Evolutionary conservation across 1,140 invertebrate genomes (phyloP).

Genomic region (Helicoverpa armigera): DNA sequence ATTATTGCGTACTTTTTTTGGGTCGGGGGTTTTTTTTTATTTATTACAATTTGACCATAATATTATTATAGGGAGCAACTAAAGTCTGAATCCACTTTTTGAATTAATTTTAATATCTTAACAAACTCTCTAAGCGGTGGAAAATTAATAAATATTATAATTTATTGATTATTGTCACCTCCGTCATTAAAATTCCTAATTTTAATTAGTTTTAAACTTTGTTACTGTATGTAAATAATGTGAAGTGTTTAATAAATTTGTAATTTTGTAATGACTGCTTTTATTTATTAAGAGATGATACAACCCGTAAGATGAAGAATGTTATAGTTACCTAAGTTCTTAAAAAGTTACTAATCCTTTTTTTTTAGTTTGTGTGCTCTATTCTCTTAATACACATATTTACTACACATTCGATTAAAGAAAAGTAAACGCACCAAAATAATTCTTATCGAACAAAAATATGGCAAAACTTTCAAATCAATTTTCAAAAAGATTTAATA

Average conservation of each 20-base stretch:
- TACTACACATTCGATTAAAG: background rate
- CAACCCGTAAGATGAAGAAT: too few species aligned
- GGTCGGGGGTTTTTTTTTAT: too few species aligned
- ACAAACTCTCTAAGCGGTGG: background rate
- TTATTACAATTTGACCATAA: too few species aligned
- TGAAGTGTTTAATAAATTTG: constrained; percentile 2
- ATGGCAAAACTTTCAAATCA: constrained; percentile 5
- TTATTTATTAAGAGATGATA: too few species aligned
- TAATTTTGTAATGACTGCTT: background rate
- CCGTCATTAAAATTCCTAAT: background rate
- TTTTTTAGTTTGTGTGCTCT: too few species aligned
- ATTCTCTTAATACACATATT: too few species aligned
- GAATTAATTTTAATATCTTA: background rate
- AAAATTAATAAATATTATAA: background rate
- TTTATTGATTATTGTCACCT: background rate
- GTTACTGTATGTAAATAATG: background rate
- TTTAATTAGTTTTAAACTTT: constrained; percentile 16
- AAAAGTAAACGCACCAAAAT: background rate
- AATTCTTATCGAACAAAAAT: background rate
- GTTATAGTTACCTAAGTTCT: too few species aligned
- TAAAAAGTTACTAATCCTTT: too few species aligned
- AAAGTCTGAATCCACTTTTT: too few species aligned
- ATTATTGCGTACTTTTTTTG: too few species aligned
- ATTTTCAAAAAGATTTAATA: background rate
- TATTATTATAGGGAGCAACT: too few species aligned